phyloP scores from a whole-genome alignment of 1,140 invertebrate genomes.

The Bombus pascuorum region DNA sequence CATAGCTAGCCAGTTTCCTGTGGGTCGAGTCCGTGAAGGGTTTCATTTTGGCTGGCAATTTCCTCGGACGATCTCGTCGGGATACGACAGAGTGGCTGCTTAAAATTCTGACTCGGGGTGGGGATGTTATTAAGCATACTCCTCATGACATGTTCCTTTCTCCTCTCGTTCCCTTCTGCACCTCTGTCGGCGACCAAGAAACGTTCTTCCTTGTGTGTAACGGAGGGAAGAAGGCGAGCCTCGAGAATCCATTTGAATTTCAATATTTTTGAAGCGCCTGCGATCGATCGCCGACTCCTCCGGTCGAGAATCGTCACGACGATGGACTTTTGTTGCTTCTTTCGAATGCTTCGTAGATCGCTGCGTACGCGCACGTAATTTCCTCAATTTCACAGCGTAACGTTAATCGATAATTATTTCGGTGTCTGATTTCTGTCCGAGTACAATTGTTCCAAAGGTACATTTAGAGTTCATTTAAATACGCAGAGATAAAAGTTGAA shows the following conservation, averaged over 20 bases:
- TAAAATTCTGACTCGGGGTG: slow-evolving; percentile 12
- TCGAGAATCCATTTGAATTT: slow-evolving; percentile 33
- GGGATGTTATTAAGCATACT: slow-evolving; percentile 36
- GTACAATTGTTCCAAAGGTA: neutral
- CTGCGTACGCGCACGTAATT: neutral
- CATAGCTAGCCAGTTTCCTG: neutral
- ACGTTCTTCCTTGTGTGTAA: neutral
- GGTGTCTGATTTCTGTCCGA: neutral
- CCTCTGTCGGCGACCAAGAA: neutral
- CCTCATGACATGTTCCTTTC: slow-evolving; percentile 5
- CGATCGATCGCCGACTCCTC: neutral
- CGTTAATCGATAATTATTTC: neutral
- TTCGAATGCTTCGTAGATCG: neutral
- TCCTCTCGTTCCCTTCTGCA: neutral
- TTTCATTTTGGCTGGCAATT: slow-evolving; percentile 37
- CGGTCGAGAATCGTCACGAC: neutral
- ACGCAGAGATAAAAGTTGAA: too few relatives aligned
- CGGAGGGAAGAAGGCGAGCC: neutral
- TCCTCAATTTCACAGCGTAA: neutral
- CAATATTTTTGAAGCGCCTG: slow-evolving; percentile 27
- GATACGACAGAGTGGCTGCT: neutral
- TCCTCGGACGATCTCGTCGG: slow-evolving; percentile 11
- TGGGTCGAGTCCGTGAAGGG: neutral
- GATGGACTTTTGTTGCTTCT: neutral
- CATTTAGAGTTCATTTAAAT: too few relatives aligned